Evolutionary conservation across 2,113 vertebrate genomes (phyloP).

Genomic region (Alethe diademata): DNA sequence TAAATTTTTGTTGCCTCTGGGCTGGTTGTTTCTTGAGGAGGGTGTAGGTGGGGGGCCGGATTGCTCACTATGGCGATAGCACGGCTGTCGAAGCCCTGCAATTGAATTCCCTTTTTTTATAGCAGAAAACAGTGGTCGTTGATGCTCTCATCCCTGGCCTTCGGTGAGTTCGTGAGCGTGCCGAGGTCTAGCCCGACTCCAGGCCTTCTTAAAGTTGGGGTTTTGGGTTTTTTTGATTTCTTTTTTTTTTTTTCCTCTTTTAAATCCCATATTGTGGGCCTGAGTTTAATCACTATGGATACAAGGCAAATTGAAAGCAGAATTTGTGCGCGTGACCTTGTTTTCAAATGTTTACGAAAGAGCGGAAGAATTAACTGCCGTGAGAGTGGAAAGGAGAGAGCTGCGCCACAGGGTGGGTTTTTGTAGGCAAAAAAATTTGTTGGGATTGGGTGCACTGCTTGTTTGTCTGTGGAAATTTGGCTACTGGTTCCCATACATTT

Average conservation of each 20-base stretch:
- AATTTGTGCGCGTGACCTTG: slow-evolving; percentile 58
- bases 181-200: background rate
- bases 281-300: slow-evolving; percentile 67
- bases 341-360: slow-evolving; percentile 56
- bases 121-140: background rate
- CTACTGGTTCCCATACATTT: background rate
- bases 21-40: background rate
- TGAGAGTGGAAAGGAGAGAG: background rate
- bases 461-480: background rate
- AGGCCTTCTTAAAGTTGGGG: background rate
- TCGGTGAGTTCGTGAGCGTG: fast-evolving
- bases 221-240: background rate
- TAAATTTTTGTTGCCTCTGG: background rate
- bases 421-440: background rate
- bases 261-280: slow-evolving; percentile 10
- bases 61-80: fast-evolving
- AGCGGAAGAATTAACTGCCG: slow-evolving; percentile 31
- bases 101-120: background rate
- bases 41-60: background rate
- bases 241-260: background rate
- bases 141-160: background rate
- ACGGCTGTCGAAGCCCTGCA: fast-evolving
- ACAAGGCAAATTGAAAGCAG: slow-evolving; percentile 65
- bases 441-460: fast-evolving
- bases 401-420: background rate